Conservation (phyloP, 2,888 invertebrate genomes). For the Parascotia fuliginaria region DNA sequence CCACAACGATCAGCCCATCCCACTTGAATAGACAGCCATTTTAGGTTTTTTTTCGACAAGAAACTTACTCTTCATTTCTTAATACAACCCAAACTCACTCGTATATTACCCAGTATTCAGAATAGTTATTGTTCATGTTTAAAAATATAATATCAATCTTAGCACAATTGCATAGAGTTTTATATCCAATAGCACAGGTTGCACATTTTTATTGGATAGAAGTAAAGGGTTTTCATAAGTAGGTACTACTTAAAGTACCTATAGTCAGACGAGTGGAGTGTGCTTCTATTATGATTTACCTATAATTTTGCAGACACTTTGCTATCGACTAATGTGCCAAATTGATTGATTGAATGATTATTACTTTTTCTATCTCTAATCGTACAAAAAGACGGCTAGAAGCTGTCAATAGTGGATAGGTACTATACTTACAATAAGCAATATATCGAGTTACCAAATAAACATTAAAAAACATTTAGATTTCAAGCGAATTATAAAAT, state of each 20-base stretch:
- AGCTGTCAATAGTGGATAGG: too few species aligned
- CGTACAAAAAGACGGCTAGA: too few species aligned
- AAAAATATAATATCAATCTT: conserved; percentile 11
- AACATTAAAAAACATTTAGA: too few species aligned
- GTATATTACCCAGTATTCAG: conserved; percentile 21
- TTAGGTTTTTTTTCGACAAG: conserved; percentile 49
- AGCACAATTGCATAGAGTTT: conserved; percentile 4
- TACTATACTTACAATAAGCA: too few species aligned
- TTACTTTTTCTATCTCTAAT: too few species aligned
- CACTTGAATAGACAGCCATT: conserved; percentile 46
- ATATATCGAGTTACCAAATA: too few species aligned
- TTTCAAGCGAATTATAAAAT: too few species aligned
- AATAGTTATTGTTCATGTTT: conserved; percentile 8
- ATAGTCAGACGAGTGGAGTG: conserved; percentile 22
- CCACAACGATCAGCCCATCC: conserved; percentile 42
- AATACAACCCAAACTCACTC: conserved; percentile 19
- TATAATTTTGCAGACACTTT: conserved; percentile 27
- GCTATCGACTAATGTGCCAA: conserved; percentile 15
- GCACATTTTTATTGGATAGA: conserved; percentile 38
- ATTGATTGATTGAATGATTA: too few species aligned
- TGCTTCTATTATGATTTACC: conserved; percentile 34
- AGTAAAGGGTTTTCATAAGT: conserved; percentile 42
- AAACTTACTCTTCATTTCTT: conserved; percentile 37
- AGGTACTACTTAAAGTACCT: conserved; percentile 35
- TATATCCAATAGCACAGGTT: conserved; percentile 1